Conservation (phyloP, 2,797 vertebrate species). For the Bucorvus abyssinicus region DNA sequence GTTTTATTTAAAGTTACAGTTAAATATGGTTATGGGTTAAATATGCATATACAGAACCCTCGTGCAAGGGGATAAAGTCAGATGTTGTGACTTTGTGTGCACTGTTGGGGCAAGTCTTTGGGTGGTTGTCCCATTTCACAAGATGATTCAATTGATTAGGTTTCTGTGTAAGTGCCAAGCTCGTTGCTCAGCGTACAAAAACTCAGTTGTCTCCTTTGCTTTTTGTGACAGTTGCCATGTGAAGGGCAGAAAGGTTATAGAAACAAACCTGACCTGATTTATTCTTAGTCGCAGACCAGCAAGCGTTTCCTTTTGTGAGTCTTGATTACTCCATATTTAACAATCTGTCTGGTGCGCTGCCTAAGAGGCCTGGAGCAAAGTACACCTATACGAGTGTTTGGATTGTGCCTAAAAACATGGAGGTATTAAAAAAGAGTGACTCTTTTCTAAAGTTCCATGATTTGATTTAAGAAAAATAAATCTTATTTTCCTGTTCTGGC, state of each 20-base stretch:
- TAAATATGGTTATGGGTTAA: too few relatives aligned
- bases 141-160: neutral
- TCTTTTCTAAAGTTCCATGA: neutral
- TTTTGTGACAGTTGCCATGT: neutral
- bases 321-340: neutral
- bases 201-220: neutral
- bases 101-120: neutral
- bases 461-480: neutral
- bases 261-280: neutral
- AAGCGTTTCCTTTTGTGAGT: neutral
- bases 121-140: neutral
- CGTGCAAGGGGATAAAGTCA: neutral
- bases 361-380: neutral
- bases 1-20: neutral
- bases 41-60: neutral
- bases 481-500: neutral
- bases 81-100: neutral
- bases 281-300: rapidly evolving
- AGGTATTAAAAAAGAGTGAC: neutral
- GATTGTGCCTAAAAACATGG: neutral
- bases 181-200: neutral
- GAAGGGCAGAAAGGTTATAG: neutral
- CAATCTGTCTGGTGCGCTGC: neutral
- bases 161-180: neutral
- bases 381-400: neutral